phyloP scores from a whole-genome alignment of 2,888 invertebrate species.

The Notocelia uddmanniana region DNA sequence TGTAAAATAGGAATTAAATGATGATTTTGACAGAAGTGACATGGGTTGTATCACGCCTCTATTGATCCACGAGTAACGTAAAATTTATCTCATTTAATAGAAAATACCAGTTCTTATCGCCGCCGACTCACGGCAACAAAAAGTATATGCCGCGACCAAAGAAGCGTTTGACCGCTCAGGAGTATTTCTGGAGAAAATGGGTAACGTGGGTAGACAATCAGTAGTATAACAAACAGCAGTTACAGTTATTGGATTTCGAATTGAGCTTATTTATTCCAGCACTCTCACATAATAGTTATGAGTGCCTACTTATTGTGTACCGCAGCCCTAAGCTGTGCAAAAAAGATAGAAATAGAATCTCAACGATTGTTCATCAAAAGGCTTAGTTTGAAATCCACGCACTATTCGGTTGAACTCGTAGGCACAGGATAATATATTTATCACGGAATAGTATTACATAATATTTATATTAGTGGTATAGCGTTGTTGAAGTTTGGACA shows the following conservation, averaged over 20 bases:
- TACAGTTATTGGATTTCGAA: neutral
- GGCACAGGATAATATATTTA: neutral
- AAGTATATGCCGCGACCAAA: slow-evolving; percentile 66
- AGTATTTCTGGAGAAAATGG: slow-evolving; percentile 82
- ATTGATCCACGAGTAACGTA: neutral
- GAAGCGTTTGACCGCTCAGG: slow-evolving; percentile 74
- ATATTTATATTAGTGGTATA: neutral
- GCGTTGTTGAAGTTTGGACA: neutral
- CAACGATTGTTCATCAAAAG: neutral
- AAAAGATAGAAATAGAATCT: too few relatives aligned
- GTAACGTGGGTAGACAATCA: slow-evolving; percentile 56
- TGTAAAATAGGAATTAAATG: neutral
- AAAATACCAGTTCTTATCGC: slow-evolving; percentile 67
- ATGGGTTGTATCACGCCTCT: neutral
- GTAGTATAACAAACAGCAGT: neutral
- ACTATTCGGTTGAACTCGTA: neutral
- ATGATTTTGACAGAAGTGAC: neutral
- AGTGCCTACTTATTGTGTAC: neutral
- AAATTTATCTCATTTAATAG: slow-evolving; percentile 54
- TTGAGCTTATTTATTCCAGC: neutral
- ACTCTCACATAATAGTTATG: neutral
- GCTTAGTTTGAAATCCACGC: too few relatives aligned
- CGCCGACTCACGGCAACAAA: slow-evolving; percentile 68
- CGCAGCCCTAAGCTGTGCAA: too few relatives aligned
- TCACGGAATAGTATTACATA: too few relatives aligned